Evolutionary conservation across 2,888 invertebrate species (phyloP), one percentile per base, ranked within the genome.

Genomic region (Monopis laevigella): DNA sequence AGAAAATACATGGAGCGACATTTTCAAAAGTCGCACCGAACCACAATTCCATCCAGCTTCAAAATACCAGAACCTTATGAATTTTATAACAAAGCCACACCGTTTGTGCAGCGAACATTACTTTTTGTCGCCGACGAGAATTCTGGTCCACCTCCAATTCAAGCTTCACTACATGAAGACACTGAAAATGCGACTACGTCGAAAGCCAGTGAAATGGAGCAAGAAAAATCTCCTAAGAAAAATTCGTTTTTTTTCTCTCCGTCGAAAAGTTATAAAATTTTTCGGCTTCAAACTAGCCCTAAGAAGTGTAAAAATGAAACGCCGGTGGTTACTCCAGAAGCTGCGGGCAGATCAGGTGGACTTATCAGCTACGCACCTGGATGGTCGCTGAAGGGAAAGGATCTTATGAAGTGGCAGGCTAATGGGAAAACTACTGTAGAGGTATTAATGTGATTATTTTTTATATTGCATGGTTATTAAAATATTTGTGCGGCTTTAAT

Each of bases 331-430:
- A 52, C 60, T 45, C 58, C 44, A 30, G 49, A 48, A 28, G 18
- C 11, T 7, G 52, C 57, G 42, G 52, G 42, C 28, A 44, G 41
- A 17, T 42, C 46, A 13, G 60, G 61, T 45, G 82, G 84, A 12
- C 82, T 83, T 47, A 84, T 84, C 65, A 84, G 84, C 64, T 84
- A 84, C 56, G 84, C 84, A 43, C 84, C 84, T 21, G 84, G 84
- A 43, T 84, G 84, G 84, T 84, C 84, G 41, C 66, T 84, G 49
- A 84, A 84, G 54, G 83, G 84, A 26, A 83, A 84, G 54, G 84
- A 84, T 55, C 82, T 84, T 44, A 83, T 84, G 69, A 84, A 84
- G 66, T 84, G 84, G 84, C 84, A 84, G 53, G 82, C 77, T 40
- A 83, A 82, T 14, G 84, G 84, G 38, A 84, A 83, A 58, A 82